phyloP scores from a whole-genome alignment of 2,797 vertebrate species.

The Microtus californicus region DNA sequence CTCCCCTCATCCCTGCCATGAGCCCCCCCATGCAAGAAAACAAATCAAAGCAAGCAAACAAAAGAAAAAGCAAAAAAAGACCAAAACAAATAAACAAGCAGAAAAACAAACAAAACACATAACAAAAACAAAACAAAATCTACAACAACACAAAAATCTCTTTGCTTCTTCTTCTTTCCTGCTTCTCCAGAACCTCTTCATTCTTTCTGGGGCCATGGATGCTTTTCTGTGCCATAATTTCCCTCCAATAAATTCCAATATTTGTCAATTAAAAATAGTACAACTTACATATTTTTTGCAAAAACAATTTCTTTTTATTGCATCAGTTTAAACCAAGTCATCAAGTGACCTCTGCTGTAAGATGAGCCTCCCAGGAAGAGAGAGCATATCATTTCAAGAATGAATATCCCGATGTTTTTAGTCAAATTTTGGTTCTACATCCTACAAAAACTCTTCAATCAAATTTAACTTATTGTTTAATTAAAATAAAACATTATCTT shows the following conservation, averaged over 20 bases:
- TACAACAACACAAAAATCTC: no score
- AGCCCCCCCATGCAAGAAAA: no score
- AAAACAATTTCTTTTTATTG: neutral
- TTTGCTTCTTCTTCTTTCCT: no score
- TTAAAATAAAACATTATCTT: neutral
- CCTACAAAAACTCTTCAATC: neutral
- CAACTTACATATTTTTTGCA: neutral
- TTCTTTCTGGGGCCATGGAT: no score
- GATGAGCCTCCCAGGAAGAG: neutral
- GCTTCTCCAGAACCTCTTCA: no score
- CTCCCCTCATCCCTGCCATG: no score
- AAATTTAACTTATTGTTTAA: neutral
- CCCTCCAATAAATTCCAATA: conserved; percentile 17
- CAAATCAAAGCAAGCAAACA: no score
- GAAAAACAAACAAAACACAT: no score
- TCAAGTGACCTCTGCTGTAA: neutral
- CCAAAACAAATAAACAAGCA: no score
- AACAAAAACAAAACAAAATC: no score
- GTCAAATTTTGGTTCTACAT: neutral
- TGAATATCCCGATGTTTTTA: neutral
- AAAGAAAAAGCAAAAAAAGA: no score
- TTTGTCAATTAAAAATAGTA: conserved; percentile 9
- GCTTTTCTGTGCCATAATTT: neutral
- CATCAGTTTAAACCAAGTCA: neutral
- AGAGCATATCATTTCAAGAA: neutral